Evolutionary conservation across 2,113 vertebrate species (phyloP).

Genomic region (Triplophysa dalaica): DNA sequence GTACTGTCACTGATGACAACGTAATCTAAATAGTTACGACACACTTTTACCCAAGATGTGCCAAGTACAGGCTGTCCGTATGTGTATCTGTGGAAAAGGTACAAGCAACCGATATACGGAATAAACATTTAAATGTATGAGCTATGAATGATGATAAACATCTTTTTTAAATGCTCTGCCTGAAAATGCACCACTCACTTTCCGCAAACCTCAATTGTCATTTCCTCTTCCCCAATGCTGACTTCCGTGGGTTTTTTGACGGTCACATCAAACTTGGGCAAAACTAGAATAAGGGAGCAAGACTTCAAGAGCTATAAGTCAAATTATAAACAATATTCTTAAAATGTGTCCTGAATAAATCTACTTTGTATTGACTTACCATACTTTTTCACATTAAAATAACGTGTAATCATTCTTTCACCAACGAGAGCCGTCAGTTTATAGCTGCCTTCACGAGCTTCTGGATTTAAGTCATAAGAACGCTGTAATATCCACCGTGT

Average conservation of each 20-base stretch:
- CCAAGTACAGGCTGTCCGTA: constrained; percentile 70
- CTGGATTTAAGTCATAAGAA: constrained; percentile 66
- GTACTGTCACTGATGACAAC: accelerated
- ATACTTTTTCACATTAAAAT: constrained; percentile 70
- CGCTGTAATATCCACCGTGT: constrained; percentile 62
- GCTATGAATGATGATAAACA: neutral
- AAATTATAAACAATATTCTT: neutral
- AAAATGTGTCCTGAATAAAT: neutral
- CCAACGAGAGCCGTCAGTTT: constrained; percentile 39
- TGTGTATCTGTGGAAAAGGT: constrained; percentile 63
- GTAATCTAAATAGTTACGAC: neutral
- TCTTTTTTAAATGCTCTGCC: neutral
- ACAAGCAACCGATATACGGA: neutral
- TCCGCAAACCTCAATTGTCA: constrained; percentile 60
- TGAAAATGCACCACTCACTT: constrained; percentile 60
- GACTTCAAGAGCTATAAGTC: neutral
- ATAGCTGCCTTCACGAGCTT: constrained; percentile 64
- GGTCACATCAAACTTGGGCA: constrained; percentile 68
- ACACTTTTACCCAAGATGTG: constrained; percentile 44
- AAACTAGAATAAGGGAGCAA: constrained; percentile 55
- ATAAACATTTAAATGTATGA: neutral
- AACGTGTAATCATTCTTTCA: neutral
- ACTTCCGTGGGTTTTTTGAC: constrained; percentile 45
- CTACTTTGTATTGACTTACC: constrained; percentile 54
- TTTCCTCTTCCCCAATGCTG: constrained; percentile 46